Evolutionary conservation across 2,113 vertebrate genomes (phyloP).

Genomic region (Gymnogyps californianus): DNA sequence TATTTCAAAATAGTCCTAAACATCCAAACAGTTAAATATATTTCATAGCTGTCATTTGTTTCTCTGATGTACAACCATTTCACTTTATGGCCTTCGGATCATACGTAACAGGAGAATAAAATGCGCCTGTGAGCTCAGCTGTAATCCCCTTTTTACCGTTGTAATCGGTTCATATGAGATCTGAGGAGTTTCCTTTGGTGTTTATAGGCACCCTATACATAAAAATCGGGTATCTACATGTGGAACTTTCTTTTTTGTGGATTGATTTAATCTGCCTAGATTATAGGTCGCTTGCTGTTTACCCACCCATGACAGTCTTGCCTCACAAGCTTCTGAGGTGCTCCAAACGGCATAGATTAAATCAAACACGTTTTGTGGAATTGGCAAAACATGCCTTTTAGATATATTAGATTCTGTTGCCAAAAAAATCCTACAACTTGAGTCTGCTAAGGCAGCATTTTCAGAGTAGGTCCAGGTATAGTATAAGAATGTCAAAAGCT

Average conservation of each 20-base stretch:
- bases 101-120: neutral
- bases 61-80: neutral
- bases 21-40: neutral
- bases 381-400: neutral
- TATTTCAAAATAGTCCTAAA: neutral
- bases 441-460: neutral
- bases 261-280: neutral
- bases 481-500: neutral
- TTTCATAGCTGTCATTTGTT: neutral
- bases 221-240: neutral
- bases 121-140: neutral
- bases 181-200: neutral
- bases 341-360: neutral
- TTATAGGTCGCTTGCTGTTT: neutral
- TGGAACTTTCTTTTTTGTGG: neutral
- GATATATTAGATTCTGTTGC: neutral
- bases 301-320: neutral
- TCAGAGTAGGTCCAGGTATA: neutral
- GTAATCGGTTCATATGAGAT: neutral
- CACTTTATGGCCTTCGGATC: neutral
- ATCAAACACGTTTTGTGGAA: neutral
- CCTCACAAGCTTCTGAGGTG: neutral
- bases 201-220: neutral
- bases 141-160: neutral
- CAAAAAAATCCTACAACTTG: neutral